A percentile compares a stretch with the other conserved stretches of the same genome.
phyloP scores from a whole-genome alignment of 2,113 vertebrate genomes.

The Neotragus moschatus region DNA sequence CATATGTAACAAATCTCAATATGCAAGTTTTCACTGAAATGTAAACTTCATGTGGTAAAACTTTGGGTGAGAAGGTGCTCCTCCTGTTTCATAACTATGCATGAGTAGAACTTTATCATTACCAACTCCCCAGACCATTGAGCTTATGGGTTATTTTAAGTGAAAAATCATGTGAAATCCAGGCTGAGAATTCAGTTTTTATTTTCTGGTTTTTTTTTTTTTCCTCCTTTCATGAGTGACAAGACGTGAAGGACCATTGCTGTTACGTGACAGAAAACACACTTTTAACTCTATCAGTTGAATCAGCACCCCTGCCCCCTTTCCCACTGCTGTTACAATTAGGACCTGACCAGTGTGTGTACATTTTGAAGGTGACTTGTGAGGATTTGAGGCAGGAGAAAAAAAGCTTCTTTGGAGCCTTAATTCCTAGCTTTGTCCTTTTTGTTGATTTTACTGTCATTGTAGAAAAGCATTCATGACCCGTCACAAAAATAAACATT shows the following conservation, averaged over 20 bases:
- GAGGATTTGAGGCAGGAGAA: background rate
- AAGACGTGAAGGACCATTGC: background rate
- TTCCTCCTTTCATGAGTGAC: background rate
- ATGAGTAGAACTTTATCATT: background rate
- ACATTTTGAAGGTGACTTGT: background rate
- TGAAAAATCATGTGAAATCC: background rate
- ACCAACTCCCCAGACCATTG: background rate
- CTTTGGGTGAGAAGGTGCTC: background rate
- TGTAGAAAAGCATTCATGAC: background rate
- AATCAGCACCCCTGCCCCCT: background rate
- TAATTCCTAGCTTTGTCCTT: background rate
- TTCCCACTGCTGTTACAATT: background rate
- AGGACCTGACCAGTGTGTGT: background rate
- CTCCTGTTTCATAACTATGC: background rate
- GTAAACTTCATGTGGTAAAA: conserved; percentile 25
- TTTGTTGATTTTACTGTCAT: background rate
- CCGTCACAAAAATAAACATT: conserved; percentile 5
- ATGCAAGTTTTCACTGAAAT: conserved; percentile 26
- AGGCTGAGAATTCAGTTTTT: background rate
- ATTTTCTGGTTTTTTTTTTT: background rate
- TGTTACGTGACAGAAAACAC: background rate
- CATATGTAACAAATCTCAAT: background rate
- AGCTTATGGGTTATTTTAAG: background rate
- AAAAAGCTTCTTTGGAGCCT: background rate
- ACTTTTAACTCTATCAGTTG: background rate